These are phyloP conservation scores for Drosophila ficusphila DNA, from an alignment of 1,140 invertebrate species.

Conservation along the genomic window DNA sequence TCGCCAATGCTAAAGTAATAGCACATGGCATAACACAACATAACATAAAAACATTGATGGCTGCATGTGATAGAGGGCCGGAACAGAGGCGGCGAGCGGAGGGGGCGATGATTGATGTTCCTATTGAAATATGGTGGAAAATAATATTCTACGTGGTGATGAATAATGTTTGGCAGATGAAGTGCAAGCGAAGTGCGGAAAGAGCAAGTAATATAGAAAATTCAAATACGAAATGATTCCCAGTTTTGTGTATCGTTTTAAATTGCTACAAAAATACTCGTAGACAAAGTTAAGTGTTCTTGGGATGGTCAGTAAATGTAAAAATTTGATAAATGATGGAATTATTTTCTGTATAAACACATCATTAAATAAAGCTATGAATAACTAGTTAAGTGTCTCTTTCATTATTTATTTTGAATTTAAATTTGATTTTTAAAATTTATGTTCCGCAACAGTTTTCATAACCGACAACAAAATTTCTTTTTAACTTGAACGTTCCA, in stretches of 20 bases:
- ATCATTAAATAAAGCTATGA: background rate
- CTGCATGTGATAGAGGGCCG: constrained; percentile 62
- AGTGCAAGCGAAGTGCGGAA: constrained; percentile 28
- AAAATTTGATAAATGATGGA: no score
- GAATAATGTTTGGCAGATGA: constrained; percentile 11
- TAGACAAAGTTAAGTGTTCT: background rate
- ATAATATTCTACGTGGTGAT: constrained; percentile 32
- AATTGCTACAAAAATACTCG: no score
- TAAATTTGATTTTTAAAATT: no score
- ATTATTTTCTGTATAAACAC: background rate
- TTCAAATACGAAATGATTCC: background rate
- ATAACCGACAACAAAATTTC: no score
- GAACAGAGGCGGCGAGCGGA: constrained; percentile 9
- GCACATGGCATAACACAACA: constrained; percentile 64
- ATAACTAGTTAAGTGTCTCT: no score
- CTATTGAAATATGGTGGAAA: constrained; percentile 39
- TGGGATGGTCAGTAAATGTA: no score
- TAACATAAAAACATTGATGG: constrained; percentile 78
- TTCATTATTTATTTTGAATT: no score
- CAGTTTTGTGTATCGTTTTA: background rate
- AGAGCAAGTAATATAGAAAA: background rate
- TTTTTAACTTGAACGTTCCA: no score
- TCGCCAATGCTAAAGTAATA: constrained; percentile 78
- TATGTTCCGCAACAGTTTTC: no score
- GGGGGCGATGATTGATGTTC: constrained; percentile 42